These are phyloP conservation scores for Drosophila yooni DNA, from an alignment of 2,888 invertebrate species.

Conservation along the genomic window DNA sequence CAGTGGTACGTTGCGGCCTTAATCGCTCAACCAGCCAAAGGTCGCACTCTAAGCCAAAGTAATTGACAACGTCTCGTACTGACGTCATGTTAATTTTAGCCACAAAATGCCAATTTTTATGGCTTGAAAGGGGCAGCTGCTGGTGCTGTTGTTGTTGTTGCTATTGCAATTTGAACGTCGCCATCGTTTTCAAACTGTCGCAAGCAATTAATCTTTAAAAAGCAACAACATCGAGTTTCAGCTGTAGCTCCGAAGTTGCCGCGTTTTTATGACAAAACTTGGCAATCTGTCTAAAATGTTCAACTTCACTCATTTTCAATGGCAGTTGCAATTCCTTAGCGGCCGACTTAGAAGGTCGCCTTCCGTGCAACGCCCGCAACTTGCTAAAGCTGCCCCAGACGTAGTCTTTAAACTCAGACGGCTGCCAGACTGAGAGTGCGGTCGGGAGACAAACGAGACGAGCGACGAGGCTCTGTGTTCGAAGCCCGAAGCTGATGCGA, in stretches of 20 bases:
- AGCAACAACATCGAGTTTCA: conserved; percentile 44
- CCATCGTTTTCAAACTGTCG: conserved; percentile 75
- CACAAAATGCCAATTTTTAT: conserved; percentile 69
- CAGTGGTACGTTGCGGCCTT: conserved; percentile 67
- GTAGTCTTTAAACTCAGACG: conserved; percentile 32
- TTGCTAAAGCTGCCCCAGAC: conserved; percentile 57
- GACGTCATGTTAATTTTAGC: conserved; percentile 77
- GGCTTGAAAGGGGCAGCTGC: conserved; percentile 66
- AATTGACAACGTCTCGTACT: conserved; percentile 50
- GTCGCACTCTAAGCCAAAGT: conserved; percentile 56
- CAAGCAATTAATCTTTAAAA: conserved; percentile 82
- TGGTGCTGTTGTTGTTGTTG: conserved; percentile 14
- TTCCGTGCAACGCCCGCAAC: conserved; percentile 64
- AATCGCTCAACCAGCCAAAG: conserved; percentile 69
- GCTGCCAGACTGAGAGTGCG: conserved; percentile 48
- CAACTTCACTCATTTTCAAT: conserved; percentile 81
- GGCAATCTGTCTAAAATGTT: conserved; percentile 82
- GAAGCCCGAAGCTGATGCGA: conserved; percentile 36
- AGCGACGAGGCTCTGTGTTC: conserved; percentile 17
- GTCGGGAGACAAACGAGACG: conserved; percentile 29
- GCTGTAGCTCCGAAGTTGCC: conserved; percentile 47
- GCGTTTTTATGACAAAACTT: conserved; percentile 77
- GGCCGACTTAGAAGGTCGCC: conserved; percentile 77
- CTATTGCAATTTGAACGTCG: conserved; percentile 56
- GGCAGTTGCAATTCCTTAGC: conserved; percentile 79